Evolutionary conservation across 2,888 invertebrate species (phyloP).

Genomic region (Lumbricus terrestris): DNA sequence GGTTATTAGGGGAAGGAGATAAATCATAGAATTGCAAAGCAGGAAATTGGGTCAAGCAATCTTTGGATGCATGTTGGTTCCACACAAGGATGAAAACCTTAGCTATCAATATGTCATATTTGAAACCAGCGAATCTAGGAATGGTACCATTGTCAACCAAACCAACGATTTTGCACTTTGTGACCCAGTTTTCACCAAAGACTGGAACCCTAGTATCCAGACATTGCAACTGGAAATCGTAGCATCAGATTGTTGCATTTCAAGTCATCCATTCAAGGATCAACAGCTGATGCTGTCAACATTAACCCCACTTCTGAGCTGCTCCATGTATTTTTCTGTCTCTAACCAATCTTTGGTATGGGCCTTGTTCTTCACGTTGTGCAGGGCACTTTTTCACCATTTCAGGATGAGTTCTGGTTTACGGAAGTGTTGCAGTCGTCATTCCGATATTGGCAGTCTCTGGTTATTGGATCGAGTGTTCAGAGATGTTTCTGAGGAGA

Average conservation of each 20-base stretch:
- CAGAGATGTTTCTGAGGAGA: not conserved
- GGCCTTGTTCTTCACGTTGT: not conserved
- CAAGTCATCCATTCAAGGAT: not conserved
- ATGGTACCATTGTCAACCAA: not conserved
- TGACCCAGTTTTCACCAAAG: no score
- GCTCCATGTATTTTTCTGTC: not conserved
- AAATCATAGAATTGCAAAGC: no score
- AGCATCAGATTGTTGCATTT: not conserved
- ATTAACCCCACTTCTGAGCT: not conserved
- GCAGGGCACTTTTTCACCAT: not conserved
- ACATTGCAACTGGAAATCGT: not conserved
- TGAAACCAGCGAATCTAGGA: not conserved
- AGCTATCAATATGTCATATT: not conserved
- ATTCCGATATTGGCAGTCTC: not conserved
- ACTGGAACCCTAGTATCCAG: no score
- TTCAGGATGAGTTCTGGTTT: not conserved
- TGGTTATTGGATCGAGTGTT: not conserved
- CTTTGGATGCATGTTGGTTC: no score
- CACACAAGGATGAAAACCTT: no score
- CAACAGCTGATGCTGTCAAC: not conserved
- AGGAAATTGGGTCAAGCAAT: no score
- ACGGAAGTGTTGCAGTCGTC: not conserved
- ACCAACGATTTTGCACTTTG: not conserved
- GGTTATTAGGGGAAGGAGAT: no score
- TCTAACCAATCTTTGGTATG: not conserved